Evolutionary conservation across 2,888 invertebrate species (phyloP), one percentile per base, ranked within the genome.

Genomic region (Theretra japonica): DNA sequence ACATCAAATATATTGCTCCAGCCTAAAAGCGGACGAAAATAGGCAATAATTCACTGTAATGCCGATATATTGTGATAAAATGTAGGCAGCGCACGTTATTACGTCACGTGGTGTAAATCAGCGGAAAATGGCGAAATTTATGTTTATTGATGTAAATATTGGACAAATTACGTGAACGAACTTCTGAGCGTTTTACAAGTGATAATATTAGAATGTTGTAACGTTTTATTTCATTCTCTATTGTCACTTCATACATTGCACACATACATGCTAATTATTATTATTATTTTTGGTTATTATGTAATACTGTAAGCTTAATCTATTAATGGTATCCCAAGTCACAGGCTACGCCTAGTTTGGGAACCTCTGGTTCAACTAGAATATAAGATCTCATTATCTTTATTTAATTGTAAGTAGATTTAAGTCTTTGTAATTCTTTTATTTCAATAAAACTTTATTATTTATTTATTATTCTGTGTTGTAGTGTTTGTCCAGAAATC

Each of bases 41-140:
- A 50, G 48, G 23, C 60, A 4, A 50, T 72, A 69, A 23, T 23
- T 68, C 68, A 72, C 59, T 30, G n/a, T 72, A 59, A 69, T 25
- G 28, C 57, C 68, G 48, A 68, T 68, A 72, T 59, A 72, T 21
- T 60, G 50, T 60, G 68, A 53, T 72, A 69, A 72, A 72, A 59
- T 69, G 23, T 69, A 53, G 33, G 48, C 60, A 57, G 28, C 75
- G 75, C 71, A 76, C 74, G 70, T 74, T 65, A 80, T 70, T 53
- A 72, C 75, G 23, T 72, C 71, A 59, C 58, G 41, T 72, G 71
- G 70, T 68, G 72, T 82, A 76, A 76, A 78, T 79, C 76, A 76
- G 48, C 68, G 70, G 73, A 79, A 78, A 77, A 72, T 59, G 25
- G 68, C 68, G 59, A 68, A 73, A 73, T 69, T 60, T 68, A 70